Conservation (phyloP, 2,113 vertebrate species). For the Todiramphus chloris region DNA sequence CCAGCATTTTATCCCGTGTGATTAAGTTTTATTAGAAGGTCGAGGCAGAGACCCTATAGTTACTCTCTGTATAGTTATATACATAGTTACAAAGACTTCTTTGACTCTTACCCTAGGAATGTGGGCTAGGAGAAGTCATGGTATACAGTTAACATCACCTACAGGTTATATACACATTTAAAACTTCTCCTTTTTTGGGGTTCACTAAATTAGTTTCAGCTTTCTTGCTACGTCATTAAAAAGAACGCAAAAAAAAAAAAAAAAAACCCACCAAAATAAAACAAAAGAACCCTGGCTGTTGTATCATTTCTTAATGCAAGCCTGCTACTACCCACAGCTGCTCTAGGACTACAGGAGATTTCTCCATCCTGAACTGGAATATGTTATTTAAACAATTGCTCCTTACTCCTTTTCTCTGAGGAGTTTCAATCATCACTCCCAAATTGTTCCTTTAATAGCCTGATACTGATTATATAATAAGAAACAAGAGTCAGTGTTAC, state of each 20-base stretch:
- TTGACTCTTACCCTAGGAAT: background rate
- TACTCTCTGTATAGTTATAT: background rate
- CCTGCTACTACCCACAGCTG: background rate
- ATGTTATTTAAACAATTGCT: background rate
- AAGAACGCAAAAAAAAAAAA: background rate
- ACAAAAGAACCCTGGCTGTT: fast-evolving
- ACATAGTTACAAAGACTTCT: background rate
- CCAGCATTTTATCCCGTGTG: background rate
- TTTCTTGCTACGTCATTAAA: background rate
- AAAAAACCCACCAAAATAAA: background rate
- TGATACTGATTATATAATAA: background rate
- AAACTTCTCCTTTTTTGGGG: background rate
- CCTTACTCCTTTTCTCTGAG: background rate
- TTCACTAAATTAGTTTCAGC: background rate
- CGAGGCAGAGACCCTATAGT: background rate
- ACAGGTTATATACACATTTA: background rate
- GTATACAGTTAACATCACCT: background rate
- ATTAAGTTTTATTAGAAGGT: background rate
- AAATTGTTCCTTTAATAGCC: background rate
- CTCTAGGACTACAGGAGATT: background rate
- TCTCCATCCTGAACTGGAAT: background rate
- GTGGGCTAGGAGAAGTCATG: background rate
- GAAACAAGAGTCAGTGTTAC: background rate
- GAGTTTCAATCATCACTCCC: background rate
- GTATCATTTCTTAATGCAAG: background rate